Evolutionary conservation across 2,888 invertebrate genomes (phyloP), one percentile per base, ranked within the genome.

Genomic region (Perizoma affinitatum): DNA sequence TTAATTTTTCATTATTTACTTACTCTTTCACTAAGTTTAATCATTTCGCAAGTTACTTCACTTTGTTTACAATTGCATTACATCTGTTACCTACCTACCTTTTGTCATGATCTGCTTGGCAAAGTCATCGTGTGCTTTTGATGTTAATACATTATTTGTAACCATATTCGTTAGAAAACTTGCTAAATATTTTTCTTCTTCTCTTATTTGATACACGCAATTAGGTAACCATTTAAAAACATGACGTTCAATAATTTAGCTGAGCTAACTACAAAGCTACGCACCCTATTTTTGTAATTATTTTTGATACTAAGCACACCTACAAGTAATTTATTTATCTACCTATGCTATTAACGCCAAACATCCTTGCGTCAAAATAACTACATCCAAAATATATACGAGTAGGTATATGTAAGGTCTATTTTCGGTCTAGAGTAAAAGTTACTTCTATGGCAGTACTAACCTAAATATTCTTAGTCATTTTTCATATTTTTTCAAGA

Each of bases 81-180:
- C 57, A 62, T 44, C 59, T 42, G 42, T 54, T 62, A 54, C 54
- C 34, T 52, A 45, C 11, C 42, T 58, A 44, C 11, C 42, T 58
- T 44, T 41, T 58, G 34, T 52, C 11, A 42, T 48, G 51, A 55
- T 52, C 55, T 46, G 65, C 65, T 61, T 65, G 53, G 52, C 54
- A 45, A 58, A 48, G 33, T 54, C 52, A 52, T 63, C 69, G 54
- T 71, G 58, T 58, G 79, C 79, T 79, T 79, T 79, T 70, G 72
- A 66, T 78, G 78, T 77, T 71, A 6, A 55, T 64, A 42, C 22
- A 10, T 11, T 35, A 36, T 38, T 42, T 2, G n/a, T 6, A 46
- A 46, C 22, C 22, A 22, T 34, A 34, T 46, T 11, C n/a, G 6
- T 7, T 45, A 45, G 11, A 45, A 45, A 5, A 33, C 22, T 45